A percentile compares a stretch with the other conserved stretches of the same genome.
These are phyloP conservation scores for Parotia lawesii DNA, from an alignment of 2,113 vertebrate species.

Conservation along the genomic window DNA sequence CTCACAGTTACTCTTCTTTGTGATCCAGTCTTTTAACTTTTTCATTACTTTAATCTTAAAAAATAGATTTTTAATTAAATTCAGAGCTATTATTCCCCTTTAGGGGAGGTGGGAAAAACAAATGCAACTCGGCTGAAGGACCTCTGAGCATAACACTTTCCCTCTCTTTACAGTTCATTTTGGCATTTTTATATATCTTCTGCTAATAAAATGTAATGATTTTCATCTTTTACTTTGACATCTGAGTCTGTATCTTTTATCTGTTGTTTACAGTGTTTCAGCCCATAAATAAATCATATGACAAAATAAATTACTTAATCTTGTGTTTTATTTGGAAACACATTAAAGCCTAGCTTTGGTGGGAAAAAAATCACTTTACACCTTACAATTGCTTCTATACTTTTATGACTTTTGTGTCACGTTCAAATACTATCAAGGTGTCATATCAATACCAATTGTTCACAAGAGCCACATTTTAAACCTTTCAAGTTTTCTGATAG, in stretches of 20 bases:
- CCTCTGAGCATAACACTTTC: slow-evolving; percentile 65
- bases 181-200: slow-evolving; percentile 72
- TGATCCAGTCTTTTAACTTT: slow-evolving; percentile 78
- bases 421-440: slow-evolving; percentile 65
- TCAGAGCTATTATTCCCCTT: slow-evolving; percentile 70
- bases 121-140: slow-evolving; percentile 66
- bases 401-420: slow-evolving; percentile 64
- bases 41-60: slow-evolving; percentile 78
- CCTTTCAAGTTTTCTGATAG: slow-evolving; percentile 65
- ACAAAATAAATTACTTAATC: slow-evolving; percentile 76
- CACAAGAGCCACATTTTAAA: slow-evolving; percentile 67
- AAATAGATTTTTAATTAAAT: slow-evolving; percentile 80
- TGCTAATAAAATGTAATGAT: slow-evolving; percentile 74
- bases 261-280: slow-evolving; percentile 71
- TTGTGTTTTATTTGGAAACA: slow-evolving; percentile 73
- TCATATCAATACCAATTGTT: slow-evolving; percentile 67
- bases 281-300: slow-evolving; percentile 72
- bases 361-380: slow-evolving; percentile 64
- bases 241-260: slow-evolving; percentile 69
- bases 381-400: slow-evolving; percentile 62
- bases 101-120: slow-evolving; percentile 73
- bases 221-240: slow-evolving; percentile 74
- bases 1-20: slow-evolving; percentile 73
- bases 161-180: slow-evolving; percentile 67
- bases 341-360: slow-evolving; percentile 67